Base-by-base conservation (phyloP, 2,113 vertebrate genomes). In the Tragulus kanchil region DNA sequence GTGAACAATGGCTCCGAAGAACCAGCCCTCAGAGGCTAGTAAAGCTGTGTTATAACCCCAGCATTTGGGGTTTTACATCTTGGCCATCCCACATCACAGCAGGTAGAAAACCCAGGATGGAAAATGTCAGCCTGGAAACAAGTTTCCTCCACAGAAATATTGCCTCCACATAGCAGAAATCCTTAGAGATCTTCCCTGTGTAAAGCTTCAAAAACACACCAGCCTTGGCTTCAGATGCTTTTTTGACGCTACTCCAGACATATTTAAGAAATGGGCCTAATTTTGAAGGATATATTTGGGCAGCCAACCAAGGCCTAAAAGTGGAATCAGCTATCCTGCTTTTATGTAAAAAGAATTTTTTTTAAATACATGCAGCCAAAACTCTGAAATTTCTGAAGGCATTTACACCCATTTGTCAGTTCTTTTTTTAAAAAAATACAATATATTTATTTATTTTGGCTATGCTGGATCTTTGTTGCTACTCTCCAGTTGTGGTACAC, bases 91-190 rank as follows among this genome's bases (percentile, higher is more conserved):
- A 90, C 75, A 90, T 92, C 98, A 98, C 93, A 97, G 97, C 96
- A 97, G 98, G 96, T 97, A 97, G 97, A 97, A 98, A 97, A 86
- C 48, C 64, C 58, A 93, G 91, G 62, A 85, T 90, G 97, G 97
- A 98, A 98, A 98, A 97, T 97, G 90, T 97, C 98, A 98, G 95
- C 65, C 69, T 91, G 61, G 91, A 97, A 96, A 95, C 89, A 98
- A 90, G 87, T 97, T 96, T 97, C 81, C 86, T 97, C 88, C 52
- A 23, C 90, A 98, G 93, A 97, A 98, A 97, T 97, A 97, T 91
- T 97, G 90, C 95, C 73, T 97, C 71, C n/a, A 92, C 95, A 96
- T 95, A 97, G 93, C 90, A 97, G 90, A 97, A 97, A 75, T 90
- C 96, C 97, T 96, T 54, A 69, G 97, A 97, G 96, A 93, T 90